Conservation (phyloP, 2,888 invertebrate genomes). For the Matsumyia berberina region DNA sequence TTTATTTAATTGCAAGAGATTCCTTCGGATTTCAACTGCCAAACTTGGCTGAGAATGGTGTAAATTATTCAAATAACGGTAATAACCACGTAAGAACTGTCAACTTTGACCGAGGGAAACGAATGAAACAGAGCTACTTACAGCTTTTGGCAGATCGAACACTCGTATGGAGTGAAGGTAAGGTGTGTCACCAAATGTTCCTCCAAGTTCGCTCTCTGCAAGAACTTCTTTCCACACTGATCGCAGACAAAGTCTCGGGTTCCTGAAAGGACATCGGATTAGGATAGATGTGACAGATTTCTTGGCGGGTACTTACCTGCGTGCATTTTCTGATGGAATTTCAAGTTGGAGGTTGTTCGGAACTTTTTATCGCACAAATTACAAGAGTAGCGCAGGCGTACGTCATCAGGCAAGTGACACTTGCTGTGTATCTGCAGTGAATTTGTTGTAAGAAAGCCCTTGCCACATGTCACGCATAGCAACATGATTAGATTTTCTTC, state of each 20-base stretch:
- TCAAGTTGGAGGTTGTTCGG: conserved; percentile 75
- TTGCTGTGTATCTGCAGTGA: conserved; percentile 77
- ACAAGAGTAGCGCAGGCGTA: conserved; percentile 66
- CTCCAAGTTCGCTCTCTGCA: conserved; percentile 84
- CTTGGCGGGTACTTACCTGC: conserved; percentile 70
- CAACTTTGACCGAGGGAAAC: background rate
- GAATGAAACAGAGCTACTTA: conserved; percentile 62
- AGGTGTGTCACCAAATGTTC: conserved; percentile 85
- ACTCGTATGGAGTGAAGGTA: conserved; percentile 83
- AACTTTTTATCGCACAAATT: conserved; percentile 77
- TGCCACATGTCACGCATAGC: conserved; percentile 78
- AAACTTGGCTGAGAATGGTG: background rate
- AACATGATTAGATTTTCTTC: conserved; percentile 49
- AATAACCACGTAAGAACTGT: background rate
- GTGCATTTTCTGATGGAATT: conserved; percentile 79
- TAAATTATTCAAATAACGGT: background rate
- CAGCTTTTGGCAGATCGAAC: conserved; percentile 84
- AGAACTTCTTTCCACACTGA: conserved; percentile 85
- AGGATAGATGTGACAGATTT: background rate
- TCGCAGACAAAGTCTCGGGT: conserved; percentile 83
- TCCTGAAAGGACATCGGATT: conserved; percentile 67
- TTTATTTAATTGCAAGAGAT: conserved; percentile 1
- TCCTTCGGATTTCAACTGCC: background rate
- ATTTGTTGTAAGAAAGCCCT: conserved; percentile 77
- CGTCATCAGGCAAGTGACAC: conserved; percentile 73